These are phyloP conservation scores for Temnothorax rugatulus DNA, from an alignment of 2,888 invertebrate genomes.

Conservation along the genomic window DNA sequence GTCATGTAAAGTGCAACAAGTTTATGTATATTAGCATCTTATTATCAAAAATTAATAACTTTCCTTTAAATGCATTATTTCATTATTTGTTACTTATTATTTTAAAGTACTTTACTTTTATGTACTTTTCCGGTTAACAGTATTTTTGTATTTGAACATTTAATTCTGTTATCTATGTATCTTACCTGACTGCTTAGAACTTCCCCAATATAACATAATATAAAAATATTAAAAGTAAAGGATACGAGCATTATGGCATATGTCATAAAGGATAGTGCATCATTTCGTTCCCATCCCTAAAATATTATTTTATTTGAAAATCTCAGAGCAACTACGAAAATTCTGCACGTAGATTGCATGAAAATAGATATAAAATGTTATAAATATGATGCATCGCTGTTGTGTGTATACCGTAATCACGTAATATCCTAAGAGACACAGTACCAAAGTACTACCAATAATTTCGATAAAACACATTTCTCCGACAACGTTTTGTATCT, in stretches of 20 bases:
- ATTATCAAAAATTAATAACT: not conserved
- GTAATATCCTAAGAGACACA: slow-evolving; percentile 79
- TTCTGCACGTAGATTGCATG: not conserved
- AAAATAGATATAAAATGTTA: not conserved
- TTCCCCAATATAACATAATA: slow-evolving; percentile 80
- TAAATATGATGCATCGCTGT: not conserved
- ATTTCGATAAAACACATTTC: slow-evolving; percentile 79
- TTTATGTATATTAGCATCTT: not conserved
- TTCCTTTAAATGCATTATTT: not conserved
- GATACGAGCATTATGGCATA: slow-evolving; percentile 69
- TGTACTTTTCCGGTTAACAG: slow-evolving; percentile 64
- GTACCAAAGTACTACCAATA: slow-evolving; percentile 77
- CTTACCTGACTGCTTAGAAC: slow-evolving; percentile 75
- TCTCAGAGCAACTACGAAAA: not conserved
- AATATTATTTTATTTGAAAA: slow-evolving; percentile 5
- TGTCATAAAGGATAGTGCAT: slow-evolving; percentile 70
- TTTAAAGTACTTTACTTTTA: slow-evolving; percentile 44
- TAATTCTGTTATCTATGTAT: not conserved
- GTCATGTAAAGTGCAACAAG: slow-evolving; percentile 2
- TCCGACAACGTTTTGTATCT: slow-evolving; percentile 74
- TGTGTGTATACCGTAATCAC: slow-evolving; percentile 67
- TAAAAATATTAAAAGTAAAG: slow-evolving; percentile 79
- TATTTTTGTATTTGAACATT: not conserved
- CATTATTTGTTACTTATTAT: not conserved
- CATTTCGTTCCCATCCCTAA: slow-evolving; percentile 47